Evolutionary conservation across 2,797 vertebrate species (phyloP).

Genomic region (Austrolebias charrua): DNA sequence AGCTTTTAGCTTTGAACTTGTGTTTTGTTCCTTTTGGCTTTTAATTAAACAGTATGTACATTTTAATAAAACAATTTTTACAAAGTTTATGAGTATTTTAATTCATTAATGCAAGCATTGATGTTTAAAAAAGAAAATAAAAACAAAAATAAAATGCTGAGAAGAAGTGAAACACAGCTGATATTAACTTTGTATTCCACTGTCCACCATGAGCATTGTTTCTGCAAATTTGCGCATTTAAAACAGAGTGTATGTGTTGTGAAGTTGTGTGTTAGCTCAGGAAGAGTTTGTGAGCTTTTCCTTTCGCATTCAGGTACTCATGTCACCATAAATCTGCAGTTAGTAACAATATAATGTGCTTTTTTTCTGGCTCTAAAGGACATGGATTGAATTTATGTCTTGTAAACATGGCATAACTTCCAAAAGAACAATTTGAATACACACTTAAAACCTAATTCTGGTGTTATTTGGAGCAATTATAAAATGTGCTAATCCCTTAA

Average conservation of each 20-base stretch:
- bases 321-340: neutral
- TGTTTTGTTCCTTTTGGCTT: too few relatives aligned
- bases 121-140: too few relatives aligned
- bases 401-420: neutral
- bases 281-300: neutral
- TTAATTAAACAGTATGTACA: too few relatives aligned
- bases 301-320: conserved; percentile 14
- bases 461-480: conserved; percentile 12
- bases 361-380: conserved; percentile 14
- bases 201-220: neutral
- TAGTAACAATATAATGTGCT: conserved; percentile 14
- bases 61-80: too few relatives aligned
- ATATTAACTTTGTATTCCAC: neutral
- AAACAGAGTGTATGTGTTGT: conserved; percentile 9
- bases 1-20: too few relatives aligned
- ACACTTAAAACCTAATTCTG: conserved; percentile 18
- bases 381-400: neutral
- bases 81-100: too few relatives aligned
- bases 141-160: too few relatives aligned
- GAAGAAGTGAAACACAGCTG: too few relatives aligned
- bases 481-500: conserved; percentile 21
- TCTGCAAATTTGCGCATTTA: neutral
- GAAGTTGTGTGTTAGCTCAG: neutral
- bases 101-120: too few relatives aligned
- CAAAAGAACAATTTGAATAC: neutral